A percentile compares a stretch with the other conserved stretches of the same genome.
phyloP scores from a whole-genome alignment of 2,888 invertebrate genomes.

The Xylota sylvarum region DNA sequence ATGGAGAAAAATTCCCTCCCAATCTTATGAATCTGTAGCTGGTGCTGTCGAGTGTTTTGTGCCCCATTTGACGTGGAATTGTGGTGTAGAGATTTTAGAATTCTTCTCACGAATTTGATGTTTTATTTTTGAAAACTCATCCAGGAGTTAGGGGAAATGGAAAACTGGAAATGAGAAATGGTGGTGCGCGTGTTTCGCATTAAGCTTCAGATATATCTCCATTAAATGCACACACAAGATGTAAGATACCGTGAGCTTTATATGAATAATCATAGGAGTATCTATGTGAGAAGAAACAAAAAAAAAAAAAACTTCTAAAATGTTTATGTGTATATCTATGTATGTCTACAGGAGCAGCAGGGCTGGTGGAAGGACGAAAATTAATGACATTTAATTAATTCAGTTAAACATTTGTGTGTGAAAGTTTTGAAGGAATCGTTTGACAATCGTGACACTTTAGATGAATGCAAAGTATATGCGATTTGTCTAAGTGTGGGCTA shows the following conservation, averaged over 20 bases:
- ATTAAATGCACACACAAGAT: conserved; percentile 14
- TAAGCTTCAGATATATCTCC: conserved; percentile 33
- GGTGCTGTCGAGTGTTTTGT: background rate
- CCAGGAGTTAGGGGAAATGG: background rate
- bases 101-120: conserved; percentile 53
- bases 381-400: conserved; percentile 52
- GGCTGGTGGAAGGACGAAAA: conserved; percentile 1
- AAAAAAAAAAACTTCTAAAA: background rate
- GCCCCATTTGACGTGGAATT: conserved; percentile 6
- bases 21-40: background rate
- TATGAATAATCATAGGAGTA: conserved; percentile 33
- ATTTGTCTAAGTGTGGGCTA: conserved; percentile 3
- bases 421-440: conserved; percentile 3
- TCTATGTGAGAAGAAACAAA: background rate
- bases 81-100: conserved; percentile 31
- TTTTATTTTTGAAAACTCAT: conserved; percentile 27
- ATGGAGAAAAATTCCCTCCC: background rate
- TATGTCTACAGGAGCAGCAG: background rate
- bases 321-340: background rate
- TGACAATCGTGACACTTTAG: conserved; percentile 4
- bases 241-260: conserved; percentile 23
- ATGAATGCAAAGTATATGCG: conserved; percentile 25
- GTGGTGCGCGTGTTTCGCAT: conserved; percentile 41
- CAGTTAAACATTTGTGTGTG: conserved; percentile 19
- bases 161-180: conserved; percentile 32